These are phyloP conservation scores for Anastrepha ludens DNA, from an alignment of 1,140 invertebrate species.

Conservation along the genomic window DNA sequence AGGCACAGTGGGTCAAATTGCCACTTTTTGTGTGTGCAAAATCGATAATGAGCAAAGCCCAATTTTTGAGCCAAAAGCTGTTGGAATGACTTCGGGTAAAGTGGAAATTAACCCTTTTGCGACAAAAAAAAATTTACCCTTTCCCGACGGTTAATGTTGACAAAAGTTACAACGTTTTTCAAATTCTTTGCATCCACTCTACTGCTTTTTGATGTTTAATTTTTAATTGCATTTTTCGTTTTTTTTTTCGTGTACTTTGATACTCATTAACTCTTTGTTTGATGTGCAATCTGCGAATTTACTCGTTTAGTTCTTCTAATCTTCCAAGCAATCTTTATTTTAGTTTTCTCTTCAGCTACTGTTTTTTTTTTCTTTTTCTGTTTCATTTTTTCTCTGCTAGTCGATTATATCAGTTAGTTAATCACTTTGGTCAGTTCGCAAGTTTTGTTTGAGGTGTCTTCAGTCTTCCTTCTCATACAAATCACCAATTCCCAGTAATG, in stretches of 20 bases:
- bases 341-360: not conserved
- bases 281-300: not conserved
- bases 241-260: not conserved
- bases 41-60: too few species aligned
- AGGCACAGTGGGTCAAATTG: too few species aligned
- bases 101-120: too few species aligned
- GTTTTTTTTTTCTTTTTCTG: not conserved
- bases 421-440: not conserved
- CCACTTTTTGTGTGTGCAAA: too few species aligned
- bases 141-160: too few species aligned
- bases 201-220: too few species aligned
- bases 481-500: not conserved
- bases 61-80: too few species aligned
- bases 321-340: not conserved
- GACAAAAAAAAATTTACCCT: too few species aligned
- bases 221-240: not conserved
- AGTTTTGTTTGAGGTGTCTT: not conserved
- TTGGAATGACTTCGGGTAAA: too few species aligned
- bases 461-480: not conserved
- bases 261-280: not conserved
- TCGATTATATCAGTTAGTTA: constrained; percentile 1
- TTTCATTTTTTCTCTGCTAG: not conserved
- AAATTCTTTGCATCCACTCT: too few species aligned
- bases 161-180: too few species aligned
- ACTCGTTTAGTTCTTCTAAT: not conserved